phyloP scores from a whole-genome alignment of 2,797 vertebrate species.

The Sebastes trivittatus region DNA sequence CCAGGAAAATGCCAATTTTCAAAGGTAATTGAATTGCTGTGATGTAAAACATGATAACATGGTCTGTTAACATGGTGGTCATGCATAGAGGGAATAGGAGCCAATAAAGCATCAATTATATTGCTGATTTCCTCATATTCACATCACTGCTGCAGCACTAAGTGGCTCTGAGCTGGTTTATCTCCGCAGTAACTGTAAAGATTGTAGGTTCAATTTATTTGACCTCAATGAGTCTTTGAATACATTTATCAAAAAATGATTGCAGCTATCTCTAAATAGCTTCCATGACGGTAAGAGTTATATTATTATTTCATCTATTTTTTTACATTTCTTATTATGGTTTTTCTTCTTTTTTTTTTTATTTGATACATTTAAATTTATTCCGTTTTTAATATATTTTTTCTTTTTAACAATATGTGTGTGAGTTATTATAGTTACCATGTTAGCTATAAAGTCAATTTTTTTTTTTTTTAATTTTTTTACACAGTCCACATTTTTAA shows the following conservation, averaged over 20 bases:
- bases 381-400: not conserved
- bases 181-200: not conserved
- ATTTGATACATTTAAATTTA: not conserved
- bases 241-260: not conserved
- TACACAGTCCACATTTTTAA: not conserved
- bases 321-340: not conserved
- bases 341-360: not conserved
- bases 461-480: not conserved
- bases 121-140: not conserved
- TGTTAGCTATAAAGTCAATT: not conserved
- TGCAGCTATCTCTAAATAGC: not conserved
- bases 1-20: not conserved
- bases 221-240: too few species aligned
- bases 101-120: not conserved
- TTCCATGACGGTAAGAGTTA: not conserved
- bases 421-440: too few species aligned
- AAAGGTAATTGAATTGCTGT: conserved; percentile 20
- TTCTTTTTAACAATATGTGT: too few species aligned
- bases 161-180: not conserved
- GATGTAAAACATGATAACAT: conserved; percentile 28
- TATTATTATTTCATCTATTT: not conserved
- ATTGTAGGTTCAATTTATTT: not conserved
- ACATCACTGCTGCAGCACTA: not conserved
- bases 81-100: not conserved
- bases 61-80: not conserved